These are phyloP conservation scores for Puffinus mauretanicus DNA, from an alignment of 2,113 vertebrate genomes.

Conservation along the genomic window DNA sequence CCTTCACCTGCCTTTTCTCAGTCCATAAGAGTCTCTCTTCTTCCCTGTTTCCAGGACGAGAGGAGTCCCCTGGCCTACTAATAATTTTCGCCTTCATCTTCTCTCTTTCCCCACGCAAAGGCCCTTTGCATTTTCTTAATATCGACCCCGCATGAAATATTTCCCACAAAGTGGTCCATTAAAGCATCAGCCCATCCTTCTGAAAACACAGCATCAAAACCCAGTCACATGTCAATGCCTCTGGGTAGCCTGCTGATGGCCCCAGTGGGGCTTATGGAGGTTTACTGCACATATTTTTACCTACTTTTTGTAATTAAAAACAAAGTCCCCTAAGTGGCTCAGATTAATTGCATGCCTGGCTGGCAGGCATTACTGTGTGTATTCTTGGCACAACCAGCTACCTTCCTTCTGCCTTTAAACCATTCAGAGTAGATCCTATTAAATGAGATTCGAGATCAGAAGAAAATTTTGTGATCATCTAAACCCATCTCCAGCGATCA, in stretches of 20 bases:
- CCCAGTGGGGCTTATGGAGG: background rate
- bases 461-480: background rate
- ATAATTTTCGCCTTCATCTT: background rate
- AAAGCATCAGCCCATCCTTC: background rate
- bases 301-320: constrained; percentile 63
- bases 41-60: background rate
- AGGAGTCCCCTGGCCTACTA: background rate
- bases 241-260: constrained; percentile 14
- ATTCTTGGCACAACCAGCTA: constrained; percentile 26
- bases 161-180: constrained; percentile 8
- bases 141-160: background rate
- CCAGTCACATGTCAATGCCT: background rate
- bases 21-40: background rate
- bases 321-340: constrained; percentile 27
- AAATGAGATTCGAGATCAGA: constrained; percentile 17
- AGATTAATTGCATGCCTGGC: constrained; percentile 45
- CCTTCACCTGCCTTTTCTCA: background rate
- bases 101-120: background rate
- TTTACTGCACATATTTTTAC: constrained; percentile 34
- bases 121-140: background rate
- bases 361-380: background rate
- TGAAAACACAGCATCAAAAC: background rate
- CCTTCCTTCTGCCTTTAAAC: background rate
- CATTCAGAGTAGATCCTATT: background rate
- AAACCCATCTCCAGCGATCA: background rate